Base-by-base conservation (phyloP, 1,140 invertebrate species). In the Charaxes varanes region DNA sequence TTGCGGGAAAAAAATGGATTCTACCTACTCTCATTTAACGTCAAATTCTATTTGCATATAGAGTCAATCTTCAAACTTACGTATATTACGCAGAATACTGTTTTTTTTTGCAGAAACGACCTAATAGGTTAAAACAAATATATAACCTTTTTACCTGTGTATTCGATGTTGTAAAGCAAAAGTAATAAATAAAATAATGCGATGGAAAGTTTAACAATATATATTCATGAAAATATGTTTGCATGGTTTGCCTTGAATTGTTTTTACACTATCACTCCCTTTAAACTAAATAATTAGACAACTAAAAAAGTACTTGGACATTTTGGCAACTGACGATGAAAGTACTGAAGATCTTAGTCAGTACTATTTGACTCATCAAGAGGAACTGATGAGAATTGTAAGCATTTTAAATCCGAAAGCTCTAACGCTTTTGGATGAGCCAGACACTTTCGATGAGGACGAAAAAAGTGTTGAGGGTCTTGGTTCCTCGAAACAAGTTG, bases 221-320 rank as follows among this genome's bases (percentile, higher is more conserved):
- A 56, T 67, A 76, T 61, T 78, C 46, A 82, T 78, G 53, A 59
- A 54, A 48, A 52, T 55, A 49, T 72, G 50, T 78, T 73, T 81
- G 79, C 79, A 83, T 83, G 79, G 80, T 83, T 80, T 81, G 67
- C 68, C 45, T 61, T 70, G 67, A 67, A 54, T 61, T 60, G 44
- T 41, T 45, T 22, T 42, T 2, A 16, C 36, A 48, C 21, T 46
- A 40, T 46, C 40, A 27, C 38, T 41, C 37, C 16, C 19, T 17
- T 53, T 48, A 33, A 52, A 46, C 27, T 56, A 53, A 60, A 57
- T 32, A 34, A 34, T 33, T 62, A 85, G 84, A 63, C 80, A 85
- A 62, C 65, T 85, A 59, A 84, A 76, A 70, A 82, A 85, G 38
- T 85, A 79, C 52, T 77, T 85, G 60, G 82, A 84, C 68, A 84